Conservation (phyloP, 1,140 invertebrate genomes). For the honey bee (Apis mellifera) region DNA sequence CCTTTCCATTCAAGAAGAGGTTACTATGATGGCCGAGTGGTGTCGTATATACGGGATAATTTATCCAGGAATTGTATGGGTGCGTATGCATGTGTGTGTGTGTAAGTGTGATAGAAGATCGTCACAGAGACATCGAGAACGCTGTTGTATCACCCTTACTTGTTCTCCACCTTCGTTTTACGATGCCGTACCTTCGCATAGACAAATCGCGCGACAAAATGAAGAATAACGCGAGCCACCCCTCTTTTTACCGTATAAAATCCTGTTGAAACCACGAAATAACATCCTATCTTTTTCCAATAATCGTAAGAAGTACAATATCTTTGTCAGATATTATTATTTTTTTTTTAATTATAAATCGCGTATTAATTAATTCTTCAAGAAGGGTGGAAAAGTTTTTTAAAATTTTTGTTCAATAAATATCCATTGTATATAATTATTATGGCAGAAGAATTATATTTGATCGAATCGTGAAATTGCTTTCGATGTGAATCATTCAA, state of each 20-base stretch:
- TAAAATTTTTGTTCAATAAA: no score
- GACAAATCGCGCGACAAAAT: conserved; percentile 16
- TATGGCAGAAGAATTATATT: no score
- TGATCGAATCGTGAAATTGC: no score
- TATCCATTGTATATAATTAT: no score
- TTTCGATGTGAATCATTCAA: no score
- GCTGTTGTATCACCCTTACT: background rate
- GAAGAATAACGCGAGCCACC: conserved; percentile 6
- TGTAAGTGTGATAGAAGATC: background rate
- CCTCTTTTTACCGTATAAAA: conserved; percentile 2
- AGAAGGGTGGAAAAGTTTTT: no score
- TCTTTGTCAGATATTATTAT: no score
- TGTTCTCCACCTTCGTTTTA: conserved; percentile 19
- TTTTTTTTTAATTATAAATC: no score
- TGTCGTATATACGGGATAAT: conserved; percentile 45
- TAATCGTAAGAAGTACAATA: background rate
- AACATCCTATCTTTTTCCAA: background rate
- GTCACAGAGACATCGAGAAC: conserved; percentile 3
- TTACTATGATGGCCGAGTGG: conserved; percentile 36
- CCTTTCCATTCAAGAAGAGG: conserved; percentile 13
- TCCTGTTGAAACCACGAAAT: conserved; percentile 16
- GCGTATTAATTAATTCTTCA: no score
- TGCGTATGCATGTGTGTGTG: background rate
- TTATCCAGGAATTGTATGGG: conserved; percentile 19
- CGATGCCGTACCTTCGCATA: background rate